These are phyloP conservation scores for Pavo muticus DNA, from an alignment of 2,113 vertebrate genomes.

Conservation along the genomic window DNA sequence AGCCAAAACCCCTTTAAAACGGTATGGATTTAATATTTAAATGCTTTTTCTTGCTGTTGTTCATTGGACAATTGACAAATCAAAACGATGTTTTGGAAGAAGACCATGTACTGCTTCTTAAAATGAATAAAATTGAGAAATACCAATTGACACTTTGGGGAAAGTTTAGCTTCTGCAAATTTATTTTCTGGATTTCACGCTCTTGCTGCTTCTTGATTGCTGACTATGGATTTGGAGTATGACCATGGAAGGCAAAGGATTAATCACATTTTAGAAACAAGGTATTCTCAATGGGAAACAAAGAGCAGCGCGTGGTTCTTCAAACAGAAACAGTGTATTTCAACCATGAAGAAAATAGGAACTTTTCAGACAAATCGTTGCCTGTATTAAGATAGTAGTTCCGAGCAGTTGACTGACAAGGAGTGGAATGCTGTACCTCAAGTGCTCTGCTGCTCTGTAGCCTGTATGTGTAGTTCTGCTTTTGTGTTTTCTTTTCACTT, in stretches of 20 bases:
- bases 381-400: background rate
- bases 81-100: background rate
- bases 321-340: background rate
- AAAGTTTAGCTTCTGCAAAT: background rate
- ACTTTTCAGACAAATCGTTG: background rate
- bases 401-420: background rate
- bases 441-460: background rate
- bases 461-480: rapidly evolving
- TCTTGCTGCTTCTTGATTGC: background rate
- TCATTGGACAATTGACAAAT: background rate
- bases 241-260: background rate
- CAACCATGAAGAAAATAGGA: background rate
- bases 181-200: background rate
- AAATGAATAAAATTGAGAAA: background rate
- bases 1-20: background rate
- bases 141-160: background rate
- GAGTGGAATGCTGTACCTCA: background rate
- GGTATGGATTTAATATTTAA: background rate
- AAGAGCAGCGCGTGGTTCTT: background rate
- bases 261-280: background rate
- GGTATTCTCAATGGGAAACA: background rate
- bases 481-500: background rate
- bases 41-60: background rate
- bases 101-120: background rate
- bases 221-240: background rate